phyloP scores from a whole-genome alignment of 2,797 vertebrate genomes.

The Xenopus petersii region DNA sequence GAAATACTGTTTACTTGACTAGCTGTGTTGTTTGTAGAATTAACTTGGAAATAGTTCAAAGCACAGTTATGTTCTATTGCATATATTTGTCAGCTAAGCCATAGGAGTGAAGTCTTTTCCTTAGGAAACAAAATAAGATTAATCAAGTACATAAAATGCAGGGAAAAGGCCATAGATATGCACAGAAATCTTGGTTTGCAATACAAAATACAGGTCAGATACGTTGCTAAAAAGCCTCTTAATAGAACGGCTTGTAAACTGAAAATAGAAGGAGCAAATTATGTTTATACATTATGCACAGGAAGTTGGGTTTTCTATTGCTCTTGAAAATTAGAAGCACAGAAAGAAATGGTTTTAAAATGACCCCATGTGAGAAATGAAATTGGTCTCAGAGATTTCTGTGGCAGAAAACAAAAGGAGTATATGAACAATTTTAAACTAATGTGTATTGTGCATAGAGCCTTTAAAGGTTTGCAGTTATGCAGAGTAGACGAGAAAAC shows the following conservation, averaged over 20 bases:
- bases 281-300: neutral
- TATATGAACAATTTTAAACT: too few species aligned
- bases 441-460: too few species aligned
- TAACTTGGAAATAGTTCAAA: constrained; percentile 56
- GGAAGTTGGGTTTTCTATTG: neutral
- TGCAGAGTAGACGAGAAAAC: too few species aligned
- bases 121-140: constrained; percentile 38
- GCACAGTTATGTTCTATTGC: constrained; percentile 47
- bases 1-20: constrained; percentile 35
- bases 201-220: too few species aligned
- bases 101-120: constrained; percentile 53
- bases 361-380: too few species aligned
- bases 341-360: too few species aligned
- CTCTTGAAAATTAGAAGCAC: neutral
- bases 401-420: too few species aligned
- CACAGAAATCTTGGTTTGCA: constrained; percentile 4
- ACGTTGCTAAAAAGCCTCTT: neutral
- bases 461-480: too few species aligned
- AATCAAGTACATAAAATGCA: constrained; percentile 41
- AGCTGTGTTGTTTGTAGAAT: constrained; percentile 52
- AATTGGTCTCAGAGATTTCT: too few species aligned
- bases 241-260: neutral
- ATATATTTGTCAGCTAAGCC: constrained; percentile 44
- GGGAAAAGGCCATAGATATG: constrained; percentile 38
- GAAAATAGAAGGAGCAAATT: constrained; percentile 2